Evolutionary conservation across 1,140 invertebrate species (phyloP).

Genomic region (Colletes gigas): DNA sequence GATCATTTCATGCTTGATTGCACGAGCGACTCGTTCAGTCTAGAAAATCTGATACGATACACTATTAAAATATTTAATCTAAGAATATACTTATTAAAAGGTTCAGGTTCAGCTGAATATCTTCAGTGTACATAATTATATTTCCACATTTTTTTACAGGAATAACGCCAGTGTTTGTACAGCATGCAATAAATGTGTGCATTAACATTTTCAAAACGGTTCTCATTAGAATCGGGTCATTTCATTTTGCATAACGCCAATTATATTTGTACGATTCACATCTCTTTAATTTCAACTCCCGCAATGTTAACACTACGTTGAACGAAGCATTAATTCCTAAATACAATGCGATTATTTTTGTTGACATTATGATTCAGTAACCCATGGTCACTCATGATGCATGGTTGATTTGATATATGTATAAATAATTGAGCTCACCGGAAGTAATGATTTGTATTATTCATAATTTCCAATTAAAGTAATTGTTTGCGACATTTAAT

Average conservation of each 20-base stretch:
- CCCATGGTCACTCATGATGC: conserved; percentile 62
- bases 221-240: conserved; percentile 56
- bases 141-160: conserved; percentile 52
- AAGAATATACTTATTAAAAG: conserved; percentile 21
- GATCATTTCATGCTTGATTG: conserved; percentile 46
- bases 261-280: conserved; percentile 54
- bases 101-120: conserved; percentile 35
- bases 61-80: background rate
- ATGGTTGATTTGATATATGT: conserved; percentile 63
- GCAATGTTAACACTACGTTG: conserved; percentile 42
- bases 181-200: conserved; percentile 63
- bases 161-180: conserved; percentile 55
- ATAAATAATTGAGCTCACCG: conserved; percentile 53
- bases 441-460: conserved; percentile 51
- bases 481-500: conserved; percentile 60
- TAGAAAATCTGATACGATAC: background rate
- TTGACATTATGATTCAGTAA: conserved; percentile 49
- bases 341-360: conserved; percentile 41
- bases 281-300: conserved; percentile 52
- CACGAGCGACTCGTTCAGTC: conserved; percentile 39
- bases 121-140: conserved; percentile 48
- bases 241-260: conserved; percentile 58
- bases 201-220: conserved; percentile 55
- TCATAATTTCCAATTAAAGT: conserved; percentile 48
- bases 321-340: conserved; percentile 45